Conservation (phyloP, 2,113 vertebrate species). For the Martes martes region DNA sequence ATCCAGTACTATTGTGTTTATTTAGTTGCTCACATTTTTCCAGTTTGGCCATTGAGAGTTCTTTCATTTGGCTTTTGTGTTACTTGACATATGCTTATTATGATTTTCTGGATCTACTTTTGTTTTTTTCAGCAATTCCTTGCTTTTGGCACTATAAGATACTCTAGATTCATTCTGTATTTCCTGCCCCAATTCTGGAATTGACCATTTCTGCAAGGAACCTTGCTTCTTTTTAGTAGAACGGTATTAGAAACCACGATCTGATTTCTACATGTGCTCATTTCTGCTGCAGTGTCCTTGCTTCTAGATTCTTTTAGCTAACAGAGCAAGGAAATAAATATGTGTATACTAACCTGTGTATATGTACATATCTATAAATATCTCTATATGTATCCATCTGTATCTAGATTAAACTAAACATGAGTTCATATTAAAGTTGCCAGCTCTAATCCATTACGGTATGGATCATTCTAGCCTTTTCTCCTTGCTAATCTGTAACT, state of each 20-base stretch:
- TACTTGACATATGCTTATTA: background rate
- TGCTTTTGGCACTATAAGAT: background rate
- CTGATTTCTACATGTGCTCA: background rate
- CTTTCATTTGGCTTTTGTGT: background rate
- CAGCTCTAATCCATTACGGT: background rate
- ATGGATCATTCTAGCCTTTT: background rate
- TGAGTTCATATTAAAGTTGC: background rate
- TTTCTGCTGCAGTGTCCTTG: background rate
- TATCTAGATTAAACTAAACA: background rate
- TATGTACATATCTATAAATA: background rate
- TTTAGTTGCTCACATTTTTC: background rate
- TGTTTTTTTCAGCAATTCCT: background rate
- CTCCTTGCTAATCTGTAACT: background rate
- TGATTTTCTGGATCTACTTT: background rate
- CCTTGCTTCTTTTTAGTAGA: background rate
- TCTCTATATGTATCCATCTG: background rate
- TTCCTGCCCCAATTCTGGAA: background rate
- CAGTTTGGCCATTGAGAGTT: background rate
- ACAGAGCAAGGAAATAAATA: background rate
- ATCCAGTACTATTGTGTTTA: background rate
- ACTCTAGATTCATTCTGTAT: background rate
- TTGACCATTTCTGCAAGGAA: background rate
- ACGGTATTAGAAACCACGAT: background rate
- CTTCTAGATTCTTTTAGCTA: background rate
- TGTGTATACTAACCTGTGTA: background rate